phyloP scores from a whole-genome alignment of 2,888 invertebrate species.

The Hydrotaea diabolus region DNA sequence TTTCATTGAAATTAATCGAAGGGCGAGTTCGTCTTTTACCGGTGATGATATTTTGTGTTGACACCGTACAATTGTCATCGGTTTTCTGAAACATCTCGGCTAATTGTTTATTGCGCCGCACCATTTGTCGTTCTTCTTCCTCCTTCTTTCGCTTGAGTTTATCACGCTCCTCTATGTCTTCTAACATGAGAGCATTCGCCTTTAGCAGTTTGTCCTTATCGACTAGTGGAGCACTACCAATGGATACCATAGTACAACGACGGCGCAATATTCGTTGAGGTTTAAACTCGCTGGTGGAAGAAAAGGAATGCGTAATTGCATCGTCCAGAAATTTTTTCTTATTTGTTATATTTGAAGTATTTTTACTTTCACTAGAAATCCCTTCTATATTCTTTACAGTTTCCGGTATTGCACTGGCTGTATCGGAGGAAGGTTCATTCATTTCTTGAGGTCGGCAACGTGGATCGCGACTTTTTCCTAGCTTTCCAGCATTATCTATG shows the following conservation, averaged over 20 bases:
- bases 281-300: slow-evolving; percentile 4
- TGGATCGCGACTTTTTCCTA: slow-evolving; percentile 46
- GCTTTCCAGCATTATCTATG: slow-evolving; percentile 5
- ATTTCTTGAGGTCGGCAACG: slow-evolving; percentile 47
- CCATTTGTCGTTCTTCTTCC: slow-evolving; percentile 57
- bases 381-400: slow-evolving; percentile 29
- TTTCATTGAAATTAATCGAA: slow-evolving; percentile 74
- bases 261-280: slow-evolving; percentile 65
- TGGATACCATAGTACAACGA: slow-evolving; percentile 72
- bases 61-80: slow-evolving; percentile 76
- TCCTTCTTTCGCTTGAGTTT: slow-evolving; percentile 60
- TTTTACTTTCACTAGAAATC: background rate
- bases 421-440: background rate
- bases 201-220: slow-evolving; percentile 70
- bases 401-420: background rate
- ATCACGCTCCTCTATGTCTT: slow-evolving; percentile 72
- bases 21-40: slow-evolving; percentile 76
- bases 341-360: slow-evolving; percentile 1
- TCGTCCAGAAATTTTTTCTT: background rate
- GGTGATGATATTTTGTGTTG: slow-evolving; percentile 77
- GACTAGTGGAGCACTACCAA: slow-evolving; percentile 71
- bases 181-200: slow-evolving; percentile 70
- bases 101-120: slow-evolving; percentile 66
- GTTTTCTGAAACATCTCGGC: slow-evolving; percentile 73
- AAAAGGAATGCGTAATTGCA: background rate